Evolutionary conservation across 2,888 invertebrate genomes (phyloP), one percentile per base, ranked within the genome.

Genomic region (Ariolimax columbianus): DNA sequence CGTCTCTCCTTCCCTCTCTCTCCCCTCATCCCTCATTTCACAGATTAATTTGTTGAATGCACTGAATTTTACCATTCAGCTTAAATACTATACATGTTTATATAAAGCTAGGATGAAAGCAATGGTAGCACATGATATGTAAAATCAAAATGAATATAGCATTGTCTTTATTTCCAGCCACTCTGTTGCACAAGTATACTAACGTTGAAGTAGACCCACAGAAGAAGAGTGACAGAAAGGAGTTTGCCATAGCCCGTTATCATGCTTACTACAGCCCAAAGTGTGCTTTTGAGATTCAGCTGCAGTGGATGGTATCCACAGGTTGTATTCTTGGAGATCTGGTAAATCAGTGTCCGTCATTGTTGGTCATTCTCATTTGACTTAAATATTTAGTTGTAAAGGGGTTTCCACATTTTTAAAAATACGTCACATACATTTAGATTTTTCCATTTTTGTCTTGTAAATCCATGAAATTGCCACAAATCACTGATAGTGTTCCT

Each of bases 291-390:
- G 99, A 99, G 95, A 95, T 99, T 92, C 97, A 97, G 89, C 96
- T 98, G 47, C 98, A 99, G 94, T 99, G 99, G 99, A 96, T 98
- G 75, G 97, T 98, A 83, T 97, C 98, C 1, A 98, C 98, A 36
- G 99, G 99, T 23, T 97, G 97, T 83, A 97, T 98, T 88, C 97
- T 99, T 33, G 97, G 97, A 72, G 99, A 99, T 94, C 95, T 93
- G 91, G 93, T 94, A 85, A 87, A 90, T 19, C 47, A 33, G 6
- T 19, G 19, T 51, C 1, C 3, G 9, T 17, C 30, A 33, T 66
- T 66, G 30, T 66, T 14, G 26, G 17, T n/a, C 3, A n/a, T 63
- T 63, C 59, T 63, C 23, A 55, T 55, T 55, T 55, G 55, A n/a
- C n/a, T 63, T n/a, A 55, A n/a, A 55, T 55, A 55, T 55, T 55